Percentiles rank a stretch among this genome's conserved stretches.
phyloP scores from a whole-genome alignment of 2,797 vertebrate genomes.

The Protosalanx chinensis region DNA sequence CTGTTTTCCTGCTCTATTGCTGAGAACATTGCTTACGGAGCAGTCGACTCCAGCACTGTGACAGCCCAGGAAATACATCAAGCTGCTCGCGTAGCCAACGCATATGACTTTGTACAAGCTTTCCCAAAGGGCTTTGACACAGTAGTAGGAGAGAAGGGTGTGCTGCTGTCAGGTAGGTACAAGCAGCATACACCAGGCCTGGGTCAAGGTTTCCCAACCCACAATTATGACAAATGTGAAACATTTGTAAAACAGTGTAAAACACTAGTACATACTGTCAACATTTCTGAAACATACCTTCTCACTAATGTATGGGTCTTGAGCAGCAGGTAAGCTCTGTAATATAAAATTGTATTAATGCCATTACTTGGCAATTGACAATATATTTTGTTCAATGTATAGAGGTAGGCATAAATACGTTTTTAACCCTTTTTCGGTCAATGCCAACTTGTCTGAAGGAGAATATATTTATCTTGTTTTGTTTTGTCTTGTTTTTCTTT shows the following conservation, averaged over 20 bases:
- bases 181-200: too few relatives aligned
- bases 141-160: conserved; percentile 93
- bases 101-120: conserved; percentile 79
- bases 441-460: too few relatives aligned
- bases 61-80: conserved; percentile 79
- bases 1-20: conserved; percentile 93
- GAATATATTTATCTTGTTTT: too few relatives aligned
- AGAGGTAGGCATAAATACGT: too few relatives aligned
- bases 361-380: conserved; percentile 12
- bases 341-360: neutral
- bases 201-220: too few relatives aligned
- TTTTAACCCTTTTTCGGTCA: too few relatives aligned
- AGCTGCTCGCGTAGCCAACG: conserved; percentile 87
- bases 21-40: conserved; percentile 95
- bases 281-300: neutral
- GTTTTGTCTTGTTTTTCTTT: too few relatives aligned
- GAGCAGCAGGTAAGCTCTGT: neutral
- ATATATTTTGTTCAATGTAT: too few relatives aligned
- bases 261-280: neutral
- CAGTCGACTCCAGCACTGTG: conserved; percentile 74
- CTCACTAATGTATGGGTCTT: neutral
- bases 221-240: too few relatives aligned
- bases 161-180: conserved; percentile 87
- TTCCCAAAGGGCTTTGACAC: conserved; percentile 91
- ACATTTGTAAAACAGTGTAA: too few relatives aligned